Evolutionary conservation across 2,888 invertebrate genomes (phyloP), one percentile per base, ranked within the genome.

Genomic region (Nymphalis urticae): DNA sequence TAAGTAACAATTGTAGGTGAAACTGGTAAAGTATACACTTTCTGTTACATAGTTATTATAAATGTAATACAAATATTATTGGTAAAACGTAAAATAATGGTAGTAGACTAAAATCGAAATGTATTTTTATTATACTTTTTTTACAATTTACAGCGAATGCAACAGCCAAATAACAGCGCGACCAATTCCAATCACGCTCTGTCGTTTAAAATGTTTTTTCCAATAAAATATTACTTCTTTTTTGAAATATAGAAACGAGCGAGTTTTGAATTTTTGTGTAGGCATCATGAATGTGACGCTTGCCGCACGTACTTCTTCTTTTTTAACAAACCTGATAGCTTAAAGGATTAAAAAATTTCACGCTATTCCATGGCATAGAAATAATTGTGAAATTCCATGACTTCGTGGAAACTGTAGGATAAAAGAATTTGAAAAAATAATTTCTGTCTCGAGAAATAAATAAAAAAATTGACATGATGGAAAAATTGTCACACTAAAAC

Each of bases 131-230:
- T 19, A 10, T 19, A 19, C n/a, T 56, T 58, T 42, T 58, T 58
- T 42, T 19, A 58, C 19, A 58, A 58, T 42, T 19, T 58, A 58
- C 58, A 58, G 42, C 19, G 58, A 19, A 58, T 58, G 58, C 42
- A 42, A 58, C 58, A 58, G 42, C 21, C 42, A 42, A 58, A 58
- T 58, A 58, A 42, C 58, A n/a, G 36, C 58, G 58, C 36, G 42
- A 58, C 42, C 58, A 58, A 58, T 58, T 58, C 58, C 58, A 58
- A 58, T 58, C 58, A 42, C 58, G 58, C 36, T 19, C 19, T 58
- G 58, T 42, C 42, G 42, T 42, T 58, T 58, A 19, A 58, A 58
- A 58, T 58, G 19, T 36, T 58, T 58, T 58, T 58, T 42, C 36
- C 36, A 58, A 58, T 58, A 58, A 58, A 58, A 58, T 58, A 42